Base-by-base conservation (phyloP, 2,888 invertebrate species). In the Ctenicera cuprea region DNA sequence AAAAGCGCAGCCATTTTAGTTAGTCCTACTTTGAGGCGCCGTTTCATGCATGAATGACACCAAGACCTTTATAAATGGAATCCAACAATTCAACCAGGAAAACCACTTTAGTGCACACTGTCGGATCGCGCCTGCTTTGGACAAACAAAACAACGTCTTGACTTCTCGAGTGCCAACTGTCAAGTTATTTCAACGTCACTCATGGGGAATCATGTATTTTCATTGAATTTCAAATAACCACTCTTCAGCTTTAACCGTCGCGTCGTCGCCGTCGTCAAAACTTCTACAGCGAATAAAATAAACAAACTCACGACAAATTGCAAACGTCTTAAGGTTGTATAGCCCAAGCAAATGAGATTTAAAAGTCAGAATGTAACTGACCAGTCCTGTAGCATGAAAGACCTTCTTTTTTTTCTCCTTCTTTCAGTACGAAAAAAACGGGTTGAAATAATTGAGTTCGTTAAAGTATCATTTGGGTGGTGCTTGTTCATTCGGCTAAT, bases 181-280 rank as follows among this genome's bases (percentile, higher is more conserved):
- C 80, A 77, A 77, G 80, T 78, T 79, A 80, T 78, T 79, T 77
- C 76, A 65, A 70, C 76, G 75, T 76, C 77, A 70, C 79, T 80
- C 80, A 54, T 48, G 79, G 77, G 79, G 78, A 79, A 79, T 79
- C 79, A 16, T 66, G 77, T 77, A 75, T 79, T 70, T 70, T 63
- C 80, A 81, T 82, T 82, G 82, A 82, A 82, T 81, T 81, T 81
- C 81, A 80, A 81, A 80, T 80, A 77, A 77, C n/a, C 76, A 63
- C 72, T 78, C 73, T 80, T 78, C 79, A 74, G 45, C 74, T 76
- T 72, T 74, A 76, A 78, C 78, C 69, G 77, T 77, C 75, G 74
- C 73, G n/a, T n/a, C n/a, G n/a, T n/a, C n/a, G n/a, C n/a, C n/a
- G n/a, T n/a, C n/a, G n/a, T n/a, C 77, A 69, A 77, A 77, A 79